phyloP scores from a whole-genome alignment of 2,113 vertebrate genomes.

The Spheniscus mendiculus region DNA sequence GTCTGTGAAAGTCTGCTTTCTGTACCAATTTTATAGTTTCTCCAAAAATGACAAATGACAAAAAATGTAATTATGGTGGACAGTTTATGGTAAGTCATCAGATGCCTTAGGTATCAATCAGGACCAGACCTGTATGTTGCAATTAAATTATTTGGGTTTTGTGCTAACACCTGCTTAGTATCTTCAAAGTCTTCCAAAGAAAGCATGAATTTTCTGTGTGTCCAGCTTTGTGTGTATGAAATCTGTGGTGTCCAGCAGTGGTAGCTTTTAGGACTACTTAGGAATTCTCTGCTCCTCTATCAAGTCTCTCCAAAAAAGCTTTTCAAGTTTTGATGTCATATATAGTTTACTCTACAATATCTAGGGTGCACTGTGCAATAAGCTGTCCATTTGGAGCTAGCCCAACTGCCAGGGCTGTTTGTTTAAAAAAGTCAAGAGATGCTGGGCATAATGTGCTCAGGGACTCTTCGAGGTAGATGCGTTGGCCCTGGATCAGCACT shows the following conservation, averaged over 20 bases:
- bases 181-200: background rate
- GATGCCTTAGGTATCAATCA: background rate
- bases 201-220: background rate
- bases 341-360: background rate
- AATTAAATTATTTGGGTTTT: background rate
- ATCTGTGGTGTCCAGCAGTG: background rate
- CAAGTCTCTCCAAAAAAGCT: background rate
- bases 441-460: background rate
- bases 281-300: background rate
- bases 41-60: background rate
- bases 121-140: background rate
- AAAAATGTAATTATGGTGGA: background rate
- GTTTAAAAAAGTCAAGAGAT: background rate
- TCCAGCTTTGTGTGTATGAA: background rate
- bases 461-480: fast-evolving
- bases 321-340: background rate
- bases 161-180: background rate
- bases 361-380: background rate
- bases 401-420: background rate
- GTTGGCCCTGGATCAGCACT: background rate
- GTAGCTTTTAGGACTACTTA: background rate
- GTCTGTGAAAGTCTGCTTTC: background rate
- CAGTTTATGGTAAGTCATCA: background rate
- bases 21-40: background rate
- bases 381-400: background rate